Base-by-base conservation (phyloP, 2,797 vertebrate species). In the Cottoperca gobio region DNA sequence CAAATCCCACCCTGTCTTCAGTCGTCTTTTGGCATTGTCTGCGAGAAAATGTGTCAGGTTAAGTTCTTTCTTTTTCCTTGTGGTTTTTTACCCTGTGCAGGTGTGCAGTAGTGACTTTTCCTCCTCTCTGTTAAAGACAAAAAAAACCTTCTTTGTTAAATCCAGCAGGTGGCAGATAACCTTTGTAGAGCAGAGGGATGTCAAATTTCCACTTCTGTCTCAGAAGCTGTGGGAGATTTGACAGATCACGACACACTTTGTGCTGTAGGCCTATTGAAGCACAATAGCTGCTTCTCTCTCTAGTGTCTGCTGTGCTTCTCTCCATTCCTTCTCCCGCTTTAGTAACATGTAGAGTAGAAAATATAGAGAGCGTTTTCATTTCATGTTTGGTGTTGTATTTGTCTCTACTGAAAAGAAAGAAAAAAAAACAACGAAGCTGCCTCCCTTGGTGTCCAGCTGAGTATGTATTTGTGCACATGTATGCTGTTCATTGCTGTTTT, bases 41-140 rank as follows among this genome's bases (percentile, higher is more conserved):
- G 55, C 89, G 65, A 90, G 86, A 93, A 86, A 94, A 92, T 91
- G 88, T 93, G 81, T 94, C 93, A 95, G 94, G 94, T 95, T 93
- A 89, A 89, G 88, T 89, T 90, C 45, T 77, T 85, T 86, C 60
- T 65, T 82, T 81, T 46, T 43, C 13, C 70, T 65, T 52, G 2
- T 77, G 35, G 52, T 79, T 84, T 54, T 70, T 73, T 71, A 78
- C 73, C 81, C 72, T 5, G 68, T 88, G 77, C 81, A 76, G 65
- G 63, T 90, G 81, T 91, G 73, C 78, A 59, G 71, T 88, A 73
- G 86, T 87, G 80, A 83, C 67, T 58, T 46, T 52, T 66, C 64
- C 73, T 61, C 40, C 70, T 73, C 35, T 45, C 23, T 12, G 33
- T 26, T 48, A 70, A 68, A 52, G 46, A 42, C 31, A 57, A 58